Evolutionary conservation across 2,113 vertebrate genomes (phyloP).

Genomic region (Anser cygnoides): DNA sequence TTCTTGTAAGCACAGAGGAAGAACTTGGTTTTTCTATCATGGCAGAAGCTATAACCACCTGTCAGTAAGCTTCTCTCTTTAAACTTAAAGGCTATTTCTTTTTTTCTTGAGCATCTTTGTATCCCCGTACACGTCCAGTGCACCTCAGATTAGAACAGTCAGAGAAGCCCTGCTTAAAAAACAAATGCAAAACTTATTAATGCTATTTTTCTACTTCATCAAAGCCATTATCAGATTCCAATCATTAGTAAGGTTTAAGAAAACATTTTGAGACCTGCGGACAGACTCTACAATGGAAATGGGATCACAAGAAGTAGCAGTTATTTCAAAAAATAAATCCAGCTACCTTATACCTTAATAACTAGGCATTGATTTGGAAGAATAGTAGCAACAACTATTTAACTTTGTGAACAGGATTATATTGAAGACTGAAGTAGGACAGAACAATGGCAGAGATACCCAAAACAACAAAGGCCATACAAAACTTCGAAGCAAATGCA

Average conservation of each 20-base stretch:
- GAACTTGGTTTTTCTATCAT: not conserved
- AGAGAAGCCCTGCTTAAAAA: not conserved
- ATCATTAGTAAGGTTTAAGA: not conserved
- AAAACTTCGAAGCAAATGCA: not conserved
- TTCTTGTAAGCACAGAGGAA: not conserved
- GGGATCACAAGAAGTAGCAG: not conserved
- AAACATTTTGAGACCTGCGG: not conserved
- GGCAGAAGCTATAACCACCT: not conserved
- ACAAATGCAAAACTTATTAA: not conserved
- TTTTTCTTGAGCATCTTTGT: not conserved
- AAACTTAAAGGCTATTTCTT: not conserved
- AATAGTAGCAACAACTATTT: not conserved
- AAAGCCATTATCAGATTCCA: not conserved
- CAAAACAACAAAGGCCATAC: not conserved
- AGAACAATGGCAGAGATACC: not conserved
- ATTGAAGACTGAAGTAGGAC: not conserved
- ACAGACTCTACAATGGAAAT: not conserved
- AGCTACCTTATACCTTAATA: not conserved
- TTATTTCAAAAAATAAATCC: not conserved
- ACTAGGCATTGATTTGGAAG: not conserved
- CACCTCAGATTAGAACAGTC: not conserved
- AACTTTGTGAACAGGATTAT: not conserved
- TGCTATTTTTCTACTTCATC: not conserved
- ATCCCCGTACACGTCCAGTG: not conserved
- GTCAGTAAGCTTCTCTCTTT: not conserved